Base-by-base conservation (phyloP, 2,888 invertebrate species). In the Diplolepis rosae region DNA sequence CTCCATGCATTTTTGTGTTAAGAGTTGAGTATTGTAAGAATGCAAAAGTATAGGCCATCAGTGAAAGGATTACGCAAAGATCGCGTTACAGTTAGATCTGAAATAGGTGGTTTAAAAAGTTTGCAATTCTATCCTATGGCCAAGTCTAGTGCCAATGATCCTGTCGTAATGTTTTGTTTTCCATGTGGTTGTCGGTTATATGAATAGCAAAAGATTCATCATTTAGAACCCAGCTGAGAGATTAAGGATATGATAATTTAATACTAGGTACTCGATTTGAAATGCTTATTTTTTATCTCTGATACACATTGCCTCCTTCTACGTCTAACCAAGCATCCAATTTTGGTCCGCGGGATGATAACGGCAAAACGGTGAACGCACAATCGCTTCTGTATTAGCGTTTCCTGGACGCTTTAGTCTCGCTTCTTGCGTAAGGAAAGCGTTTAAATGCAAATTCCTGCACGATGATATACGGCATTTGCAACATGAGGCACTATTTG, bases 381-480 rank as follows among this genome's bases (percentile, higher is more conserved):
- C 70, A 74, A 72, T 73, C 56, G 67, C 67, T 72, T 69, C 71
- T 74, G 66, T 71, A 74, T 76, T 72, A 73, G 74, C 67, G 73
- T 74, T 77, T 76, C 72, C 77, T 72, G 75, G 72, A 76, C 76
- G 72, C 72, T 52, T 76, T 65, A 70, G 65, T 71, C 73, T 71
- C 74, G 73, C 68, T 54, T 68, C 77, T 77, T 77, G 71, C 74
- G 71, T 74, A 77, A 77, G 69, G 13, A 48, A 42, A 66, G 70
- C 69, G 72, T 68, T 74, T 71, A 66, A 75, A 77, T 77, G 77
- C 75, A 75, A 77, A 77, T 77, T 77, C 74, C 72, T 42, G 22
- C n/a, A 54, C 52, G 69, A 66, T 72, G 71, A 61, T 52, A 70
- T 70, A 73, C 65, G 65, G 67, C 27, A 27, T 56, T 68, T 42